phyloP scores from a whole-genome alignment of 2,888 invertebrate genomes.

The Papilio demoleus region DNA sequence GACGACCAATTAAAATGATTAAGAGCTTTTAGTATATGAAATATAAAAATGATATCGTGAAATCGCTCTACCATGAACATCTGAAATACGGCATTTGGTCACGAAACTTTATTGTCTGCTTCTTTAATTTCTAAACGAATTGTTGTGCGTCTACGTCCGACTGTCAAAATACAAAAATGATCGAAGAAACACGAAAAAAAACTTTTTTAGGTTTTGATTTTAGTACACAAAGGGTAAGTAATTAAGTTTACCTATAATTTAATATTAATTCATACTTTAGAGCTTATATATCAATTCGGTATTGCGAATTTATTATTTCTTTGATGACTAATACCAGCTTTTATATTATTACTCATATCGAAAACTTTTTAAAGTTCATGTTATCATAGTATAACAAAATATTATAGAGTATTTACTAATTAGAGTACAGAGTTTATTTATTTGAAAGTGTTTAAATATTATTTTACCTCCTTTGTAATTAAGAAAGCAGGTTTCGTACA shows the following conservation, averaged over 20 bases:
- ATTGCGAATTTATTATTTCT: background rate
- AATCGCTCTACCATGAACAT: slow-evolving; percentile 53
- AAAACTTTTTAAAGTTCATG: slow-evolving; percentile 8
- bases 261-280: background rate
- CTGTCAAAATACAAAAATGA: slow-evolving; percentile 76
- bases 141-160: slow-evolving; percentile 55
- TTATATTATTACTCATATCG: background rate
- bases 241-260: slow-evolving; percentile 31
- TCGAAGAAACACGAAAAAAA: slow-evolving; percentile 67
- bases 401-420: background rate
- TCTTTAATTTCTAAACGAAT: slow-evolving; percentile 48
- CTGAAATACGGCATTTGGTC: slow-evolving; percentile 59
- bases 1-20: slow-evolving; percentile 52
- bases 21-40: slow-evolving; percentile 49
- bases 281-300: background rate
- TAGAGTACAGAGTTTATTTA: background rate
- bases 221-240: slow-evolving; percentile 92
- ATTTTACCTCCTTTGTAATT: background rate
- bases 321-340: slow-evolving; percentile 7
- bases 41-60: slow-evolving; percentile 62
- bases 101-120: slow-evolving; percentile 53
- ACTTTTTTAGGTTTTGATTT: slow-evolving; percentile 93
- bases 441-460: background rate
- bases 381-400: background rate
- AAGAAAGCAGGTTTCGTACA: background rate